Evolutionary conservation across 2,113 vertebrate species (phyloP).

Genomic region (Engystomops pustulosus): DNA sequence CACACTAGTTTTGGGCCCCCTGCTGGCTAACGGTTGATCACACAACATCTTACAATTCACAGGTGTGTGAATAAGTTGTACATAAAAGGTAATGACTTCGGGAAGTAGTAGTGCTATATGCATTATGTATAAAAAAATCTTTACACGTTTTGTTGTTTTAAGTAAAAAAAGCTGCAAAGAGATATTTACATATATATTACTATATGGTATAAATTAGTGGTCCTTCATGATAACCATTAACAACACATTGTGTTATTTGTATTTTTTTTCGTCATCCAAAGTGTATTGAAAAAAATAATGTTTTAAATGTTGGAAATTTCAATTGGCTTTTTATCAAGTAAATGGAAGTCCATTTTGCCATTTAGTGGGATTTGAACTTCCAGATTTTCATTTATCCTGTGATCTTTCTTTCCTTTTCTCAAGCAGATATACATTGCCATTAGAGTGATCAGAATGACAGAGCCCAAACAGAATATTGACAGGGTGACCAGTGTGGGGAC

Average conservation of each 20-base stretch:
- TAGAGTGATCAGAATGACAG: constrained; percentile 82
- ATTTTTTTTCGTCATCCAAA: constrained; percentile 39
- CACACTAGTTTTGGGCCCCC: constrained; percentile 1
- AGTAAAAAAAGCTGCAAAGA: constrained; percentile 79
- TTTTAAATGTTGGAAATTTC: constrained; percentile 92
- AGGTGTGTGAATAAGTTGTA: constrained; percentile 56
- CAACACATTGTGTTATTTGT: constrained; percentile 57
- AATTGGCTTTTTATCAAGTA: constrained; percentile 84
- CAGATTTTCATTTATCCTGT: constrained; percentile 77
- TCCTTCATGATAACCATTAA: constrained; percentile 68
- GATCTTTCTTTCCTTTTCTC: constrained; percentile 80
- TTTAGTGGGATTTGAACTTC: constrained; percentile 93
- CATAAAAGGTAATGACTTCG: constrained; percentile 8
- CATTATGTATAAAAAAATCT: constrained; percentile 69
- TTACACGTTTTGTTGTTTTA: constrained; percentile 72
- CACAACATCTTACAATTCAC: constrained; percentile 57
- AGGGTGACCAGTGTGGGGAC: constrained; percentile 85
- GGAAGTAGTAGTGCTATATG: constrained; percentile 16
- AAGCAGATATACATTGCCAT: constrained; percentile 91
- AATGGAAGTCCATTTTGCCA: constrained; percentile 81
- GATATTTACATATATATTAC: constrained; percentile 78
- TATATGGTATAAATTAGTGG: constrained; percentile 78
- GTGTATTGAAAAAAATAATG: constrained; percentile 3
- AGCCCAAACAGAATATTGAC: constrained; percentile 84
- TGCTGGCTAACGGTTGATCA: constrained; percentile 35